phyloP scores from a whole-genome alignment of 2,797 vertebrate species.

The Phoeniculus purpureus region DNA sequence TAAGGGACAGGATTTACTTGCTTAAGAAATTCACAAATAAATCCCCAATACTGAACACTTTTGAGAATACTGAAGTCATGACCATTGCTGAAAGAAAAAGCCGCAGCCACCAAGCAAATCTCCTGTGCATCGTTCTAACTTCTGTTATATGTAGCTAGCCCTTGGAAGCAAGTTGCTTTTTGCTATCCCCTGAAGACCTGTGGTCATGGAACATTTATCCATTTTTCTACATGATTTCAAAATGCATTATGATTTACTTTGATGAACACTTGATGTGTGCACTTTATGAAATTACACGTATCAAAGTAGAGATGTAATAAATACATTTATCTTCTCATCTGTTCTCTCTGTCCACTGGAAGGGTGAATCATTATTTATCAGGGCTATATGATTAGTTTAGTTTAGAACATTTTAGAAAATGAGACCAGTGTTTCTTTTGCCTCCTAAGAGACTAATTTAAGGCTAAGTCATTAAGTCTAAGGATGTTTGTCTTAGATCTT shows the following conservation, averaged over 20 bases:
- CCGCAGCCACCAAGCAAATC: conserved; percentile 57
- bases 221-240: conserved; percentile 68
- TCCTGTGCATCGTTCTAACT: conserved; percentile 45
- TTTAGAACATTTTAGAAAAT: conserved; percentile 32
- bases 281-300: conserved; percentile 46
- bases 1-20: not conserved
- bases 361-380: conserved; percentile 37
- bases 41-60: conserved; percentile 4
- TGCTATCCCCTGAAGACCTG: conserved; percentile 62
- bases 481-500: conserved; percentile 43
- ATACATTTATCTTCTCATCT: conserved; percentile 20
- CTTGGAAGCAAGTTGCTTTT: conserved; percentile 57
- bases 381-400: conserved; percentile 21
- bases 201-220: conserved; percentile 62
- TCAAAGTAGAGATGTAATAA: conserved; percentile 38
- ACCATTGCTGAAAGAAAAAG: conserved; percentile 46
- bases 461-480: conserved; percentile 3
- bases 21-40: conserved; percentile 25
- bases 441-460: conserved; percentile 17
- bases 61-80: conserved; percentile 1
- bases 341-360: conserved; percentile 14
- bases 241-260: conserved; percentile 57
- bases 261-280: conserved; percentile 23
- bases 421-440: not conserved
- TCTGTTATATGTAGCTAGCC: conserved; percentile 36